Evolutionary conservation across 2,113 vertebrate genomes (phyloP).

Genomic region (Calyptommatus sinebrachiatus): DNA sequence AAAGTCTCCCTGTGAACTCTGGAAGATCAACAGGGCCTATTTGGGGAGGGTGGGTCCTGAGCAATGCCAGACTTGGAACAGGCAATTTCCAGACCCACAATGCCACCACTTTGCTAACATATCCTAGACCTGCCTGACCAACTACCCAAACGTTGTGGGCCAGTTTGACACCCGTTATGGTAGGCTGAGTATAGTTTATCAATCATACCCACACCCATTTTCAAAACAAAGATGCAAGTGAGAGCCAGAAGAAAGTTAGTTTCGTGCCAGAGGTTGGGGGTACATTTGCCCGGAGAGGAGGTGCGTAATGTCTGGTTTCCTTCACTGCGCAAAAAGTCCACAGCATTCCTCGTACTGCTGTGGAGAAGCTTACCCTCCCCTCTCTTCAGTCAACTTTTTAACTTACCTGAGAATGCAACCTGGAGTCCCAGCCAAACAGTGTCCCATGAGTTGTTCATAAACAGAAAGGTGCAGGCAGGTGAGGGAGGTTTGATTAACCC

Average conservation of each 20-base stretch:
- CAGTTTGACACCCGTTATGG: too few relatives aligned
- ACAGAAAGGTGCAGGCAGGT: too few relatives aligned
- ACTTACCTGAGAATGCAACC: too few relatives aligned
- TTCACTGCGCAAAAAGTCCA: not conserved
- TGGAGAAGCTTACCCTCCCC: too few relatives aligned
- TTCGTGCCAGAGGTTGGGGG: not conserved
- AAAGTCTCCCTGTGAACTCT: not conserved
- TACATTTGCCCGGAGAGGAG: slow-evolving; percentile 1
- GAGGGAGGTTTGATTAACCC: too few relatives aligned
- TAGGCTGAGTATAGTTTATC: not conserved
- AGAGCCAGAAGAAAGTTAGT: not conserved
- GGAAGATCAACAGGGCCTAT: not conserved
- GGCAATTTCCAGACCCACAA: too few relatives aligned
- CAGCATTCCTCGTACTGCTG: not conserved
- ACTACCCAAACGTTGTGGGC: not conserved
- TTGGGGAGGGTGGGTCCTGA: not conserved
- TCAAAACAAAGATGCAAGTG: not conserved
- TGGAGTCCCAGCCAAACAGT: too few relatives aligned
- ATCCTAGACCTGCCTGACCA: not conserved
- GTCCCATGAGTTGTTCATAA: too few relatives aligned
- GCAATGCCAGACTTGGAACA: not conserved
- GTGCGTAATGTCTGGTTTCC: not conserved
- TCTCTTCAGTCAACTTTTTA: too few relatives aligned
- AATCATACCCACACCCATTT: not conserved
- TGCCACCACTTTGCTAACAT: not conserved